Conservation (phyloP, 2,888 invertebrate species). For the Nezara viridula region DNA sequence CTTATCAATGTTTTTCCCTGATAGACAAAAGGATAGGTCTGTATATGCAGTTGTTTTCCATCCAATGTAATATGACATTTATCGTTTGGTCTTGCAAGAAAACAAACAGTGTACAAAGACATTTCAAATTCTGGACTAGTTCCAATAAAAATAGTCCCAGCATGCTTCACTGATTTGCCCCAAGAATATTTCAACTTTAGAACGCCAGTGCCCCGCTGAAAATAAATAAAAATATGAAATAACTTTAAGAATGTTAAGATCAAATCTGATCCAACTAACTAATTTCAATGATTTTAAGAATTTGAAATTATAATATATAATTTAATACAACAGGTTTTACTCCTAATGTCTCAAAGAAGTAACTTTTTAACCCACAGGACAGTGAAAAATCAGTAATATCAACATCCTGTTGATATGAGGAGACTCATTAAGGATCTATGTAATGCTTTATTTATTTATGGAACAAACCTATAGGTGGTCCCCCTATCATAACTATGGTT, state of each 20-base stretch:
- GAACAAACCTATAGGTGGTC: too few relatives aligned
- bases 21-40: constrained; percentile 65
- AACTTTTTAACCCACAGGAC: too few relatives aligned
- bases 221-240: constrained; percentile 35
- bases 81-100: constrained; percentile 71
- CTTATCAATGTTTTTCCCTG: constrained; percentile 60
- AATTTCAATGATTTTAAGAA: not conserved
- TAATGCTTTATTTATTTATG: too few relatives aligned
- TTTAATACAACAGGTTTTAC: not conserved
- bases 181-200: constrained; percentile 70
- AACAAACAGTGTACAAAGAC: constrained; percentile 75
- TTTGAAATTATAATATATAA: not conserved
- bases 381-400: too few relatives aligned
- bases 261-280: not conserved
- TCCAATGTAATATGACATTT: constrained; percentile 70
- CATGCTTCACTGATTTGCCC: constrained; percentile 69
- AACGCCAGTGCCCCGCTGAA: constrained; percentile 68
- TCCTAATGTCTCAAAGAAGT: too few relatives aligned
- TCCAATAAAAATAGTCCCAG: constrained; percentile 71
- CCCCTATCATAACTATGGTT: too few relatives aligned
- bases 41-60: constrained; percentile 69
- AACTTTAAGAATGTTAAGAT: not conserved
- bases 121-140: constrained; percentile 76
- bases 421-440: too few relatives aligned
- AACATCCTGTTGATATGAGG: too few relatives aligned